phyloP scores from a whole-genome alignment of 2,888 invertebrate species.

The Chaetogeoica ovagalla region DNA sequence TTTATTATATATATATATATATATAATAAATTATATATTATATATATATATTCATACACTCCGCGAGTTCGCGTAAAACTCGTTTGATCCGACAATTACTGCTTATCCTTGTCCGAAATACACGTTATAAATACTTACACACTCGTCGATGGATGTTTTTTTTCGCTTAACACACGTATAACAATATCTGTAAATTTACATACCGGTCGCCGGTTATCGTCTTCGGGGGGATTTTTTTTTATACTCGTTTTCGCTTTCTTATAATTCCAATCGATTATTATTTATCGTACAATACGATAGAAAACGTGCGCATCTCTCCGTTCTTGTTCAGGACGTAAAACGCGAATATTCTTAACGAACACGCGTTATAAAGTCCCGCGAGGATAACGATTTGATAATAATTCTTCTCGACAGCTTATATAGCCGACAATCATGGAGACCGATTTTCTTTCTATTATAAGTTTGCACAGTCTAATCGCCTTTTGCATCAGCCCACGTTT shows the following conservation, averaged over 20 bases:
- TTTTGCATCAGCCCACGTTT: too few species aligned
- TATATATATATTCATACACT: too few species aligned
- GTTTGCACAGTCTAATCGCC: too few species aligned
- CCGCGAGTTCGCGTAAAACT: neutral
- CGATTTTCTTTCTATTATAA: too few species aligned
- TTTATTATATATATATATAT: neutral
- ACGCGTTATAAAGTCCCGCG: too few species aligned
- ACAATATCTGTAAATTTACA: constrained; percentile 18
- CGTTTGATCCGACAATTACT: neutral
- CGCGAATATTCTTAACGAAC: too few species aligned
- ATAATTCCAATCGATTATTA: neutral
- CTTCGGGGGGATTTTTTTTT: neutral
- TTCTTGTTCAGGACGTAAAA: too few species aligned
- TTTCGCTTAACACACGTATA: neutral
- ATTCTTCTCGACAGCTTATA: too few species aligned
- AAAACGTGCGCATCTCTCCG: too few species aligned
- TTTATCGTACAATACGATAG: too few species aligned
- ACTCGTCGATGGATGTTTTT: neutral
- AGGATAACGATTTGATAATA: too few species aligned
- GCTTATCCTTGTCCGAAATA: constrained; percentile 44
- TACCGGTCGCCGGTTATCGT: constrained; percentile 15
- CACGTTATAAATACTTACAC: neutral
- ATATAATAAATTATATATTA: neutral
- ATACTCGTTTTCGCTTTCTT: neutral
- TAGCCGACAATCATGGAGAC: too few species aligned